Percentiles rank a stretch among this genome's conserved stretches.
phyloP scores from a whole-genome alignment of 2,113 vertebrate species.

The Xiphorhynchus elegans region DNA sequence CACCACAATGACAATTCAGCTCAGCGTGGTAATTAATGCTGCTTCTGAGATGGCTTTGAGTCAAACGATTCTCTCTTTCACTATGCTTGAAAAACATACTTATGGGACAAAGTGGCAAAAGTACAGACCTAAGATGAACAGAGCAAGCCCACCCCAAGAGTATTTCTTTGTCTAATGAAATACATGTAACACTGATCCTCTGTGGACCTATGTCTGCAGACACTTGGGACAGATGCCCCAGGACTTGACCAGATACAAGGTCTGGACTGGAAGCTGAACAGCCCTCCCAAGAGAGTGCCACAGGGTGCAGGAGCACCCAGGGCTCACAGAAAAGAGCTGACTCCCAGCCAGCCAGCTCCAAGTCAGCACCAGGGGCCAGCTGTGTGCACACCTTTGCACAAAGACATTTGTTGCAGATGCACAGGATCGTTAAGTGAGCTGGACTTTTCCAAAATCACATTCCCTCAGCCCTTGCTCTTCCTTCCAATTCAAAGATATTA shows the following conservation, averaged over 20 bases:
- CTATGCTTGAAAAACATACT: not conserved
- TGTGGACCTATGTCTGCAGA: not conserved
- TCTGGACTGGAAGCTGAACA: not conserved
- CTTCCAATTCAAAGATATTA: not conserved
- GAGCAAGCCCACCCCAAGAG: not conserved
- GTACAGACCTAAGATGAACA: not conserved
- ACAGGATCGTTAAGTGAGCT: not conserved
- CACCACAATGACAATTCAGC: constrained; percentile 20
- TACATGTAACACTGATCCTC: fast-evolving
- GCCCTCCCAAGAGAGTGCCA: not conserved
- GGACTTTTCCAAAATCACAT: not conserved
- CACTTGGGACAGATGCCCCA: not conserved
- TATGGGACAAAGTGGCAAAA: not conserved
- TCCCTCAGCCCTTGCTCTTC: not conserved
- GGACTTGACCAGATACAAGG: not conserved
- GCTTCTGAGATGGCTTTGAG: not conserved
- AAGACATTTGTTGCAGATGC: not conserved
- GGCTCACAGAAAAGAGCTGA: not conserved
- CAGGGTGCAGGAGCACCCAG: not conserved
- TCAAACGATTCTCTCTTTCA: not conserved
- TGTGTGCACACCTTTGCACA: not conserved
- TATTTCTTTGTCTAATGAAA: not conserved
- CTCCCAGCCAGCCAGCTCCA: not conserved
- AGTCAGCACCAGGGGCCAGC: not conserved
- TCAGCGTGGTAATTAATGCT: not conserved